Base-by-base conservation (phyloP, 2,113 vertebrate genomes). In the Okapia johnstoni region DNA sequence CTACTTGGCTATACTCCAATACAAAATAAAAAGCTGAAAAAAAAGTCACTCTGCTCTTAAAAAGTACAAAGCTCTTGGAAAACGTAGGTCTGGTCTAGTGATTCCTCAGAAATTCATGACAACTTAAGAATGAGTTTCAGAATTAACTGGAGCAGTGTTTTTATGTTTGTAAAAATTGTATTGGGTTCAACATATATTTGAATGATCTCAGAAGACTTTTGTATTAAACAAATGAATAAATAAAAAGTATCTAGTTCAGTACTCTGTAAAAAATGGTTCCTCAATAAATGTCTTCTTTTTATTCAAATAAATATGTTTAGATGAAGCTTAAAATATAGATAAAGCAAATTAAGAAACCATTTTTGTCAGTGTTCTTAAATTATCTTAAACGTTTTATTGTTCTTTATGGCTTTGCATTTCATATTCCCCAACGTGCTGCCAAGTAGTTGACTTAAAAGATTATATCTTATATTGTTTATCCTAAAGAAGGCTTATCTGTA, bases 281-380 rank as follows among this genome's bases (percentile, higher is more conserved):
- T 50, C 26, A 26, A 83, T 85, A 76, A 94, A n/a, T 58, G 46
- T 81, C 83, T 95, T 57, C 33, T 50, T 96, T 97, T 93, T 66
- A 93, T 92, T 90, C n/a, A 77, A 93, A 92, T 95, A 16, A 86
- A 33, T 90, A 84, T 85, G 4, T 58, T 79, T 89, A 93, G 15
- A 40, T 92, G 43, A 88, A 36, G 4, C 40, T 93, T 66, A 77
- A 92, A 93, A 96, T 57, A 79, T 60, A 85, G 48, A 93, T 33
- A 77, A 97, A 93, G 21, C 23, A 93, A 95, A 95, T 43, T 50
- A 33, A 94, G 15, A 61, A 83, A 70, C 16, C 48, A 52, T 6
- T 86, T 17, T 85, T 52, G 21, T 90, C 57, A 93, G 77, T 85
- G 46, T 79, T 88, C 60, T 94, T 36, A 90, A 92, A 48, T 84